Evolutionary conservation across 2,113 vertebrate genomes (phyloP), one percentile per base, ranked within the genome.

Genomic region (Camarhynchus parvulus): DNA sequence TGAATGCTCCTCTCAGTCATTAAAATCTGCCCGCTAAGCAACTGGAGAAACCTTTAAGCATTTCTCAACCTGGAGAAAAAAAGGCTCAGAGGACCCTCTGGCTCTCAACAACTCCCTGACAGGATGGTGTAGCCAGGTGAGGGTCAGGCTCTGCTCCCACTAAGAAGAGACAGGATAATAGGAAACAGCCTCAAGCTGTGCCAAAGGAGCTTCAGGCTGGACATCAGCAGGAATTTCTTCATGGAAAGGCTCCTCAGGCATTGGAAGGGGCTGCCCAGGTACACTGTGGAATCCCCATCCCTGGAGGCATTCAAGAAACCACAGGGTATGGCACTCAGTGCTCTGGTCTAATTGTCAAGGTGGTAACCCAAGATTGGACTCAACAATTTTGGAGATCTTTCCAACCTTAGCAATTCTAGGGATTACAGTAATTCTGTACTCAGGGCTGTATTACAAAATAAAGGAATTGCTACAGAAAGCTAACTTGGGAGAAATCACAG

Each of bases 51-150:
- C 8, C 5, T 58, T 59, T 37, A 56, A 82, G 35, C 8, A 46
- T 56, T 88, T 47, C 37, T 67, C 39, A 68, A 39, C 53, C 24
- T 53, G 16, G 30, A 47, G 28, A 12, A 67, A 53, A 67, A 39
- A 7, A 53, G 46, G 46, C 24, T 68, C 13, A 9, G n/a, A 28
- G 13, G 0, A 18, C 39, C 9, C 52, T n/a, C 3, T 30, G 4
- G 1, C 2, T 68, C 39, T 53, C 0, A 5, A 16, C 24, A 89
- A 25, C 13, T 53, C n/a, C 35, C 24, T 46, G 24, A 10, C 9
- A 59, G 13, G n/a, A 61, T 9, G 6, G 15, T 0, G 3, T 15
- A 74, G 22, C 33, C 3, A 1, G 25, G 13, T 8, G 8, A 42
- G 42, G 9, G 1, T 52, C 0, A 0, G 27, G 27, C 37, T 67